These are phyloP conservation scores for Trogon surrucura DNA, from an alignment of 2,113 vertebrate species.

Conservation along the genomic window DNA sequence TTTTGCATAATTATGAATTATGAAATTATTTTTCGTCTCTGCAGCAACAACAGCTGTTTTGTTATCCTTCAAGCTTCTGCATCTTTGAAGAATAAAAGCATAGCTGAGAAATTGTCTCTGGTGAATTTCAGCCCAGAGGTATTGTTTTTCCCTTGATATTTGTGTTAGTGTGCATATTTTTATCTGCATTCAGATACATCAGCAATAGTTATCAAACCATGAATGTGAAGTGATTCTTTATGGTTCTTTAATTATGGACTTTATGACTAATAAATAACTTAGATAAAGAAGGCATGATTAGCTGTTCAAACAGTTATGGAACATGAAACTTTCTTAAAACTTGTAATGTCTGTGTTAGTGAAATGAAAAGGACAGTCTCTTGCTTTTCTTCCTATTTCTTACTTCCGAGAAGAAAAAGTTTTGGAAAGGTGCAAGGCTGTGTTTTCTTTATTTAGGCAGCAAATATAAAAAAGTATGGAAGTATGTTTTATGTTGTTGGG, in stretches of 20 bases:
- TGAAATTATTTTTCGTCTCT: slow-evolving; percentile 17
- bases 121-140: background rate
- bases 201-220: background rate
- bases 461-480: background rate
- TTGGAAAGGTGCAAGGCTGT: background rate
- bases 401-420: background rate
- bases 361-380: background rate
- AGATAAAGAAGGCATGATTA: background rate
- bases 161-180: background rate
- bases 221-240: background rate
- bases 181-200: background rate
- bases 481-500: background rate
- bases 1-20: background rate
- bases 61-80: background rate
- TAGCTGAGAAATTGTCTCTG: background rate
- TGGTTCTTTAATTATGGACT: background rate
- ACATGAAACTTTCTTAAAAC: background rate
- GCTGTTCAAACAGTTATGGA: background rate
- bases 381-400: background rate
- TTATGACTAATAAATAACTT: background rate
- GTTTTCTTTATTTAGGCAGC: background rate
- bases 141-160: background rate
- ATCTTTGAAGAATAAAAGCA: background rate
- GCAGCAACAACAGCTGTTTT: background rate
- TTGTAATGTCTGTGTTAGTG: background rate